A percentile compares a stretch with the other conserved stretches of the same genome.
Conservation (phyloP, 2,888 invertebrate species). For the Heliconius cydno region DNA sequence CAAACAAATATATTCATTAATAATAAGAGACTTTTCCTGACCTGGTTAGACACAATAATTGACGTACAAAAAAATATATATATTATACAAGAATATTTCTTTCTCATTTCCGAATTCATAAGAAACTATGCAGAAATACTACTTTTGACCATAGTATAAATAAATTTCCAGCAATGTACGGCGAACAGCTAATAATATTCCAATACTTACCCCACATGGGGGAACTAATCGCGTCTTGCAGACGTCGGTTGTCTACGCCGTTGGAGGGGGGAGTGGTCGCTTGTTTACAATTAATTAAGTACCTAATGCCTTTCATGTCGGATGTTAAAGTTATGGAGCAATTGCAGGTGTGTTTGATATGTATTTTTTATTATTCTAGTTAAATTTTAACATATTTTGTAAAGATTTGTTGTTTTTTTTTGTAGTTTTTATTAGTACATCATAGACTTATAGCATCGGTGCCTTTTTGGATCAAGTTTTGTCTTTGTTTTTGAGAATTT, state of each 20-base stretch:
- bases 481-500: too few species aligned
- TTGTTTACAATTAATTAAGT: constrained; percentile 90
- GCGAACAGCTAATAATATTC: constrained; percentile 92
- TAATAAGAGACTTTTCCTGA: too few species aligned
- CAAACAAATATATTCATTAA: too few species aligned
- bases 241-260: constrained; percentile 90
- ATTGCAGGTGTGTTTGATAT: constrained; percentile 84
- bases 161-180: constrained; percentile 87
- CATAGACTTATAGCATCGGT: neutral
- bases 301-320: constrained; percentile 91
- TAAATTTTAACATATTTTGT: neutral
- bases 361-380: neutral
- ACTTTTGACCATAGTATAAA: too few species aligned
- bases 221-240: constrained; percentile 91
- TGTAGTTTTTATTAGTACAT: too few species aligned
- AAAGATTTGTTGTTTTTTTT: neutral
- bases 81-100: too few species aligned
- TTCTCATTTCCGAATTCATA: too few species aligned
- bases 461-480: neutral
- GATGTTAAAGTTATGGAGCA: constrained; percentile 94
- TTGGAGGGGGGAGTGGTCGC: constrained; percentile 95
- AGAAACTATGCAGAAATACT: too few species aligned
- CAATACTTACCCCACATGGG: constrained; percentile 96
- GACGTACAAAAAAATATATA: too few species aligned
- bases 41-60: too few species aligned